These are phyloP conservation scores for Carabus problematicus DNA, from an alignment of 2,888 invertebrate species.

Conservation along the genomic window DNA sequence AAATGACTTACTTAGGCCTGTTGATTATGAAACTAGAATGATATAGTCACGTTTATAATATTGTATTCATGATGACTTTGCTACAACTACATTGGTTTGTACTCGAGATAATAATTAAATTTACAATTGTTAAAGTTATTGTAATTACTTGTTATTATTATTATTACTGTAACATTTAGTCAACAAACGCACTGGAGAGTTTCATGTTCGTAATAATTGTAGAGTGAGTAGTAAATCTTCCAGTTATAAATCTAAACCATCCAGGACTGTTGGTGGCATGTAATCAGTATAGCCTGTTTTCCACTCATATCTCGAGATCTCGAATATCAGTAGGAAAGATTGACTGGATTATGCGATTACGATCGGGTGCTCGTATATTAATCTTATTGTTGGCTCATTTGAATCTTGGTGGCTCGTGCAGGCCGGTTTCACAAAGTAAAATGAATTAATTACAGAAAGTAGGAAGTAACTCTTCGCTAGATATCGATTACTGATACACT, in stretches of 20 bases:
- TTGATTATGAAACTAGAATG: constrained; percentile 18
- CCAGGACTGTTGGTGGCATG: background rate
- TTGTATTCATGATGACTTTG: no score
- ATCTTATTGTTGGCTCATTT: background rate
- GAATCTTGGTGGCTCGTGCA: constrained; percentile 4
- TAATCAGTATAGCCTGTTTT: background rate
- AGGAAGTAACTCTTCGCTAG: background rate
- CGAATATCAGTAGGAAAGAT: constrained; percentile 13
- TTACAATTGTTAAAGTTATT: background rate
- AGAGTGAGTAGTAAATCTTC: constrained; percentile 1
- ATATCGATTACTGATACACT: background rate
- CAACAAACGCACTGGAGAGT: background rate
- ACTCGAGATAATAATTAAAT: background rate
- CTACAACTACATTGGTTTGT: background rate
- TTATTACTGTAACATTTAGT: constrained; percentile 2
- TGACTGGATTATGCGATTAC: constrained; percentile 6
- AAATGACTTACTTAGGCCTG: constrained; percentile 22
- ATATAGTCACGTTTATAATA: background rate
- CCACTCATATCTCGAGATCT: background rate
- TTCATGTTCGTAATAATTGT: background rate
- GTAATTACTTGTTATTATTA: background rate
- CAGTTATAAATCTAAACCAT: background rate
- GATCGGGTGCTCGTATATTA: no score
- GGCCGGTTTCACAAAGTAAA: background rate
- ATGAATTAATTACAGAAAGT: background rate